Conservation (phyloP, 2,797 vertebrate species). For the Gallinago stenura region DNA sequence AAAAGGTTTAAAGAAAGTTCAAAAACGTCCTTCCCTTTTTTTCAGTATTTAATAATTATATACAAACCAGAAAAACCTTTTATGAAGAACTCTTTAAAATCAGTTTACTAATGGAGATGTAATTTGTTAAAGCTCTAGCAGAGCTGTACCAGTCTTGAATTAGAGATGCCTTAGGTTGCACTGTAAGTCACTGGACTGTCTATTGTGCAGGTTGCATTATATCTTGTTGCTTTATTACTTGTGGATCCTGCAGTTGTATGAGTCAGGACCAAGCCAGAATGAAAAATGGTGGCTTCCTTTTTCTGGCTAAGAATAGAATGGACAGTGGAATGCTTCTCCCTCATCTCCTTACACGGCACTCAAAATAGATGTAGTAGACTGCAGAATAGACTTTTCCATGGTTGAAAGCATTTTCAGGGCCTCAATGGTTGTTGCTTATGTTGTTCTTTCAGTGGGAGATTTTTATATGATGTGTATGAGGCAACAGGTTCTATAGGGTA, state of each 20-base stretch:
- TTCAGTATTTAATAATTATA: neutral
- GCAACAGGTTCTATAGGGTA: neutral
- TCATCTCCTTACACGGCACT: neutral
- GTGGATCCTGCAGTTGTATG: neutral
- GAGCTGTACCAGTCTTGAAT: neutral
- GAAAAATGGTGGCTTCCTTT: neutral
- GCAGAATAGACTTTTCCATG: neutral
- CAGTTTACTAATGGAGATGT: neutral
- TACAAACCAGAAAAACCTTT: neutral
- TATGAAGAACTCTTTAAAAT: neutral
- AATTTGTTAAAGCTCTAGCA: constrained; percentile 18
- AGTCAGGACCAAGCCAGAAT: neutral
- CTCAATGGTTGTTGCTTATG: neutral
- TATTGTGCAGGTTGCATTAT: neutral
- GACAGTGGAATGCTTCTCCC: neutral
- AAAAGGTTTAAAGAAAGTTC: constrained; percentile 1
- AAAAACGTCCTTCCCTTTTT: neutral
- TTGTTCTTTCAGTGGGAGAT: neutral
- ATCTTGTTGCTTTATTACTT: neutral
- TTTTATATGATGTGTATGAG: rapidly evolving
- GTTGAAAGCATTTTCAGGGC: neutral
- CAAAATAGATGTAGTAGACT: neutral
- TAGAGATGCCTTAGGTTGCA: neutral
- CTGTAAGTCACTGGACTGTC: neutral
- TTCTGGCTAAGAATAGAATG: neutral